phyloP scores from a whole-genome alignment of 2,113 vertebrate genomes.

The Turdus rufiventris region DNA sequence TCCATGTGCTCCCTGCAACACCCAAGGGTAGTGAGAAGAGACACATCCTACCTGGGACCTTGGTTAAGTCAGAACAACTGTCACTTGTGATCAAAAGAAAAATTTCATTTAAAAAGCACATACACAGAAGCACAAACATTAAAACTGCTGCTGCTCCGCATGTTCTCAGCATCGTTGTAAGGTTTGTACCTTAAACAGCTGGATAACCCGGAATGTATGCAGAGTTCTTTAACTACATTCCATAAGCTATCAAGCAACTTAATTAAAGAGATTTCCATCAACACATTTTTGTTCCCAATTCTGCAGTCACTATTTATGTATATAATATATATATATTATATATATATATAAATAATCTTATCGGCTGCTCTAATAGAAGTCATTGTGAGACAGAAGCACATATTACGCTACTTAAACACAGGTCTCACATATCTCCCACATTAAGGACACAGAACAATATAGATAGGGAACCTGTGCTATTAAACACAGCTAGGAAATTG shows the following conservation, averaged over 20 bases:
- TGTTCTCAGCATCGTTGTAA: neutral
- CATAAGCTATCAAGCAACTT: neutral
- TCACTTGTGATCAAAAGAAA: neutral
- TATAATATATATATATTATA: too few species aligned
- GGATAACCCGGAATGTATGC: neutral
- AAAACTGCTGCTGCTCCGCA: neutral
- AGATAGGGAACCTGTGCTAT: neutral
- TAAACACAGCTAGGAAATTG: neutral
- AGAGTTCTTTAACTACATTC: neutral
- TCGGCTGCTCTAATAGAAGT: neutral
- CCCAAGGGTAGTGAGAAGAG: neutral
- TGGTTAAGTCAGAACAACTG: neutral
- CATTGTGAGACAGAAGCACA: neutral
- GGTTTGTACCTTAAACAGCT: neutral
- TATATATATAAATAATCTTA: neutral
- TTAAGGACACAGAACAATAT: neutral
- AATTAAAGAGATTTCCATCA: neutral
- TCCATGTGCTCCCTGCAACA: fast-evolving
- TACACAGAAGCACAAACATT: neutral
- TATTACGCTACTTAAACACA: neutral
- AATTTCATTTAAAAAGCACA: neutral
- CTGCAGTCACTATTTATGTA: neutral
- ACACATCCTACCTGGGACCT: neutral
- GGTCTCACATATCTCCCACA: neutral
- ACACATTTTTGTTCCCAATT: neutral